Conservation (phyloP, 2,797 vertebrate genomes). For the Hoplostethus mediterraneus region DNA sequence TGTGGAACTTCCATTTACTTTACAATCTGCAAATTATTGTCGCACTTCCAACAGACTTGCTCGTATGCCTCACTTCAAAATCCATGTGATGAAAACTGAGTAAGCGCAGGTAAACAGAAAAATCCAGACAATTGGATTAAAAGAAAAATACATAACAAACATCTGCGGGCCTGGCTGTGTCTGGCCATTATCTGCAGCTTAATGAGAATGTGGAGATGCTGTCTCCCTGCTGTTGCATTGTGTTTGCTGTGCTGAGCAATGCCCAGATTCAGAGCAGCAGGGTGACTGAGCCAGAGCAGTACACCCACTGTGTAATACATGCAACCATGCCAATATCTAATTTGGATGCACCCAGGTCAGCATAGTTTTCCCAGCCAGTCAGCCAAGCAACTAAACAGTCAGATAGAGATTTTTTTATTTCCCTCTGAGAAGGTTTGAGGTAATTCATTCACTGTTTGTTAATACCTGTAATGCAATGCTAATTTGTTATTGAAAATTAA, state of each 20-base stretch:
- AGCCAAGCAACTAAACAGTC: conserved; percentile 62
- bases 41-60: conserved; percentile 8
- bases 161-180: conserved; percentile 51
- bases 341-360: conserved; percentile 79
- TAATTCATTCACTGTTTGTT: conserved; percentile 41
- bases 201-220: conserved; percentile 63
- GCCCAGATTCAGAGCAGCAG: conserved; percentile 75
- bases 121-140: conserved; percentile 30
- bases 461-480: conserved; percentile 25
- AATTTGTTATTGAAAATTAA: conserved; percentile 30
- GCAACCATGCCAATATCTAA: conserved; percentile 77
- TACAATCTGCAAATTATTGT: conserved; percentile 21
- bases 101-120: conserved; percentile 32
- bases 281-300: conserved; percentile 70
- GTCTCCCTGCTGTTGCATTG: conserved; percentile 70
- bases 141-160: conserved; percentile 9
- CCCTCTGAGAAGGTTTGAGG: conserved; percentile 51
- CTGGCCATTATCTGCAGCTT: conserved; percentile 57
- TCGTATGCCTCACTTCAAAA: conserved; percentile 41
- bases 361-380: conserved; percentile 60
- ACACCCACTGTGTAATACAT: conserved; percentile 73
- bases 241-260: conserved; percentile 69
- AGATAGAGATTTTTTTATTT: conserved; percentile 70
- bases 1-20: conserved; percentile 15
- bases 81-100: conserved; percentile 27